Base-by-base conservation (phyloP, 2,797 vertebrate genomes). In the Pseudotriccus pelzelni region DNA sequence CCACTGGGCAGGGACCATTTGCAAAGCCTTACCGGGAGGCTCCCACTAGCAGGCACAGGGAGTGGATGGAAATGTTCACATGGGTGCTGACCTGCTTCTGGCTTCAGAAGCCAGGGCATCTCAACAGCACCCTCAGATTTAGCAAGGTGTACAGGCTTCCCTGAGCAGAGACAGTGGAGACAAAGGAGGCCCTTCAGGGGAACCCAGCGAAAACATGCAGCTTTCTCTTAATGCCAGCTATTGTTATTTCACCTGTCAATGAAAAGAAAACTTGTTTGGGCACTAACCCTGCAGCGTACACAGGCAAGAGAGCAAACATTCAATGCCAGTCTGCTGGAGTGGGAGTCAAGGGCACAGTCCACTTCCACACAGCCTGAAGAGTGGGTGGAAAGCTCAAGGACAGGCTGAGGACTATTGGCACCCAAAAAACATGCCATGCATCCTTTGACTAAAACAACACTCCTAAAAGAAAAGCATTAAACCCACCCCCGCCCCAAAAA, bases 221-320 rank as follows among this genome's bases (percentile, higher is more conserved):
- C 87, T 84, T 80, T 59, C 66, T 86, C 36, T 63, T 84, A 64
- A 63, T 37, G 77, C 85, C 80, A 95, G 39, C 83, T 84, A 94
- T 84, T 94, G 91, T 94, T 88, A 94, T 78, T 91, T 89, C 86
- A 79, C 78, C 93, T 84, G 87, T 88, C 91, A 91, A 20, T 94
- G 80, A 75, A 89, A 79, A 70, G 58, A 24, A 30, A 95, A 93
- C 88, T 84, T 94, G 93, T 78, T 58, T 94, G 79, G 87, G 87
- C 93, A 94, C 39, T 34, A 81, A 79, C 79, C 79, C 64, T 59
- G 58, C 39, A 58, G 24, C 55, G 72, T 1, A 7, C 15, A 5
- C 55, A 68, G 55, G 59, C 43, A 36, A 41, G 49, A 88, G 59
- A 93, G 85, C 80, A 88, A 93, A 91, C 36, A 80, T 56, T 93